Percentiles rank a stretch among this genome's conserved stretches.
phyloP scores from a whole-genome alignment of 2,888 invertebrate species.

The Physocephala rufipes region DNA sequence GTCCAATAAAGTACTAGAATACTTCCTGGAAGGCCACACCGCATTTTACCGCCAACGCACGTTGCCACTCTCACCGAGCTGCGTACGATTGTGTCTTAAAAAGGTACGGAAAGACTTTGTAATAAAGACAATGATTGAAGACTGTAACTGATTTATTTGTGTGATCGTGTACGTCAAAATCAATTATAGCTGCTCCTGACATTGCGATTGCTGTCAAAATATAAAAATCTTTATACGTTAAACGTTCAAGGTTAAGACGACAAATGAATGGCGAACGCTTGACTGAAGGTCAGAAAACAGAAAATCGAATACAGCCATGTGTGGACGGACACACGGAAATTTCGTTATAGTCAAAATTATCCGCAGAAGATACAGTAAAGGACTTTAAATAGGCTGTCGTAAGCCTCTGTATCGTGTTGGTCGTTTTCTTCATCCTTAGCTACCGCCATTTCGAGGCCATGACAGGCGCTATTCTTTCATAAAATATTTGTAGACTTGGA shows the following conservation, averaged over 20 bases:
- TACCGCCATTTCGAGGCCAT: background rate
- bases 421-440: slow-evolving; percentile 2
- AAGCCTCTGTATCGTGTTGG: background rate
- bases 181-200: too few relatives aligned
- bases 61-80: background rate
- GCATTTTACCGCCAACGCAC: background rate
- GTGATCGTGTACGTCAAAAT: slow-evolving; percentile 23
- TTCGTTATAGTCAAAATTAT: slow-evolving; percentile 6
- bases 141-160: slow-evolving; percentile 59
- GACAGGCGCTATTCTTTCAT: background rate
- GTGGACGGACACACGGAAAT: too few relatives aligned
- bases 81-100: too few relatives aligned
- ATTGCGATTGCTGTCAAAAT: background rate
- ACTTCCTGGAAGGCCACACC: slow-evolving; percentile 22
- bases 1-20: background rate
- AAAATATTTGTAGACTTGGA: background rate
- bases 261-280: background rate
- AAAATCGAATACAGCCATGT: slow-evolving; percentile 9
- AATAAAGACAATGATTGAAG: slow-evolving; percentile 32
- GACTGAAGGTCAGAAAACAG: slow-evolving; percentile 1
- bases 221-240: slow-evolving; percentile 16
- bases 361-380: slow-evolving; percentile 24
- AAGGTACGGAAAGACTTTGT: too few relatives aligned
- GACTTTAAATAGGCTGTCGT: slow-evolving; percentile 29
- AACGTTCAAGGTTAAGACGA: slow-evolving; percentile 30